Evolutionary conservation across 2,888 invertebrate species (phyloP).

Genomic region (Oligia fasciuncula): DNA sequence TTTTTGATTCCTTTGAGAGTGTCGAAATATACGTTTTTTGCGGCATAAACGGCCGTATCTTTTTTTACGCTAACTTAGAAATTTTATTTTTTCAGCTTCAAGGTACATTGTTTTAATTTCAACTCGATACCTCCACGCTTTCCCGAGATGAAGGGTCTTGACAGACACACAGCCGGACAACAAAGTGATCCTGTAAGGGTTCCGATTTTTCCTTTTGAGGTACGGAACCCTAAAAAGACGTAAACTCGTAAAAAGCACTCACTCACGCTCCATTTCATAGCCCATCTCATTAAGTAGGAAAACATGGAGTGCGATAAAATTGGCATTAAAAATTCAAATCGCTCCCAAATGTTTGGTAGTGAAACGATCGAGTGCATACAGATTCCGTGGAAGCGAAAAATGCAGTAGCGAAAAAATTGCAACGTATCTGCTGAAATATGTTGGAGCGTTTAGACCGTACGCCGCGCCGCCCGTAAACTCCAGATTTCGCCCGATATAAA

Average conservation of each 20-base stretch:
- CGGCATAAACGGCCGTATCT: no score
- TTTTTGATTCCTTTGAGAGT: no score
- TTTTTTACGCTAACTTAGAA: no score
- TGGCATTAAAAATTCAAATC: conserved; percentile 44
- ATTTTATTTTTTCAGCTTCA: no score
- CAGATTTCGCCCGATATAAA: conserved; percentile 86
- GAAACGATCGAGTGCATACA: conserved; percentile 50
- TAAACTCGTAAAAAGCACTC: conserved; percentile 24
- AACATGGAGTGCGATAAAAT: conserved; percentile 35
- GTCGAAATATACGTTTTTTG: no score
- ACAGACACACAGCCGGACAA: no score
- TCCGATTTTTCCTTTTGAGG: no score
- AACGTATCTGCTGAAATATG: conserved; percentile 72
- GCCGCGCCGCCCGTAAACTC: conserved; percentile 78
- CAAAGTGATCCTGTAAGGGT: no score
- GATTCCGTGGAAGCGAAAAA: conserved; percentile 57
- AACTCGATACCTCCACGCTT: no score
- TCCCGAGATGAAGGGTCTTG: no score
- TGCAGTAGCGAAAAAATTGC: conserved; percentile 75
- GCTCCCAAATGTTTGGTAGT: conserved; percentile 28
- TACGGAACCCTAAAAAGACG: not conserved
- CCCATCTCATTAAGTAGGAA: conserved; percentile 35
- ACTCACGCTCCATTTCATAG: conserved; percentile 27
- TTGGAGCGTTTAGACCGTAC: conserved; percentile 77
- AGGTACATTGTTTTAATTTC: no score